phyloP scores from a whole-genome alignment of 2,113 vertebrate species.

The Garra rufa region DNA sequence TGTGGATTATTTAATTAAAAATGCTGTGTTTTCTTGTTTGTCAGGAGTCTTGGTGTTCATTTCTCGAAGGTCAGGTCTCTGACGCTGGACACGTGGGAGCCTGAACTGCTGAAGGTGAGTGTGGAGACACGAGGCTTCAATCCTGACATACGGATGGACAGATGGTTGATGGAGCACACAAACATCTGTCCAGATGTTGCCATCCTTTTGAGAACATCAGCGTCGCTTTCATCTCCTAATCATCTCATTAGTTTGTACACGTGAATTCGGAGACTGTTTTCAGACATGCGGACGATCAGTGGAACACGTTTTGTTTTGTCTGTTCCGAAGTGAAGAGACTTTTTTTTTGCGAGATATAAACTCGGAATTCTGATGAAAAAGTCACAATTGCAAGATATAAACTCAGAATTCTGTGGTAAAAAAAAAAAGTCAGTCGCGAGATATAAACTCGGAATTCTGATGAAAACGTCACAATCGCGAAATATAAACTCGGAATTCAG shows the following conservation, averaged over 20 bases:
- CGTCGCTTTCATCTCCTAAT: conserved; percentile 1
- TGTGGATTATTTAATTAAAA: conserved; percentile 51
- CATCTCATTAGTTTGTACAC: neutral
- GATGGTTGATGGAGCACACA: neutral
- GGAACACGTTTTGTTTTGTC: neutral
- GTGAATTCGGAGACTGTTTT: neutral
- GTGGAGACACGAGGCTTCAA: neutral
- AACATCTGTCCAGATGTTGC: neutral
- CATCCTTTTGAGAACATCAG: neutral
- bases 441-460: too few relatives aligned
- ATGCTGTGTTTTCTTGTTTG: neutral
- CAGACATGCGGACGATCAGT: neutral
- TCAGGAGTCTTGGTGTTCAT: conserved; percentile 95
- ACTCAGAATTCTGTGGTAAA: too few relatives aligned
- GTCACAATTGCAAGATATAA: too few relatives aligned
- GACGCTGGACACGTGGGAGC: conserved; percentile 96
- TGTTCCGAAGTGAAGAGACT: neutral
- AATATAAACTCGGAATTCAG: too few relatives aligned
- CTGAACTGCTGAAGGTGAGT: conserved; percentile 94
- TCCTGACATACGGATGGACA: neutral
- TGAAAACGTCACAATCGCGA: too few relatives aligned
- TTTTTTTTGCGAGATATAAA: too few relatives aligned
- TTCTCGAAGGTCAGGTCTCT: conserved; percentile 97
- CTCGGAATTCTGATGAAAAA: too few relatives aligned
- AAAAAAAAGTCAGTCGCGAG: too few relatives aligned